Evolutionary conservation across 2,113 vertebrate genomes (phyloP), one percentile per base, ranked within the genome.

Genomic region (Daubentonia madagascariensis): DNA sequence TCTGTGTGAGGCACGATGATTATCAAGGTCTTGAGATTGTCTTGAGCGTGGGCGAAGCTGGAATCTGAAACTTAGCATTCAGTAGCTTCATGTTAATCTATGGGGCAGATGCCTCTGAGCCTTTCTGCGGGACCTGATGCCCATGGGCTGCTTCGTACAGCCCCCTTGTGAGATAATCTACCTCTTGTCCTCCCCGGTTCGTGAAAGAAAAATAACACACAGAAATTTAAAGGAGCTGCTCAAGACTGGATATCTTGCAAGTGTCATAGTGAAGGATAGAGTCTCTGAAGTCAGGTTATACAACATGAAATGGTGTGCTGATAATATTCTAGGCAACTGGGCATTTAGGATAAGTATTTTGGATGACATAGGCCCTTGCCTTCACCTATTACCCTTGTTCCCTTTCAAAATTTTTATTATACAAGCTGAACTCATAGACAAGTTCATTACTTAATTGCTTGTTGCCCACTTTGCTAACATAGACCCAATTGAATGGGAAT

Each of bases 51-150:
- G 83, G 68, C 79, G 89, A 90, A 84, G 67, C 92, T 68, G 73
- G 92, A 85, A 70, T 48, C 54, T 30, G 86, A 72, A 57, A 91
- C 52, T 97, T 96, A 85, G 78, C 86, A 59, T 93, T 97, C 57
- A 8, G 57, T 13, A 72, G 45, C 78, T 85, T 95, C 79, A 1
- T 35, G 72, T 91, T 95, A 76, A 93, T 95, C 87, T 86, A 83
- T 0, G 16, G 61, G 61, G 65, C 20, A 84, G 80, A 72, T 87
- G 94, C 63, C 75, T 87, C 67, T 30, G 94, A 87, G 94, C 22
- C 76, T 80, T 65, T 76, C 92, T 84, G 86, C 70, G 50, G 85
- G 43, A 40, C 57, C 50, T 88, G 92, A 57, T 88, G 92, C 63
- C 43, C 10, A 2, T 2, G 45, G 6, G 48, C 43, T 16, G 63